Evolutionary conservation across 92 coral and sea anemone genomes (phyloP).

Genomic region (Palythoa heliodiscus): DNA sequence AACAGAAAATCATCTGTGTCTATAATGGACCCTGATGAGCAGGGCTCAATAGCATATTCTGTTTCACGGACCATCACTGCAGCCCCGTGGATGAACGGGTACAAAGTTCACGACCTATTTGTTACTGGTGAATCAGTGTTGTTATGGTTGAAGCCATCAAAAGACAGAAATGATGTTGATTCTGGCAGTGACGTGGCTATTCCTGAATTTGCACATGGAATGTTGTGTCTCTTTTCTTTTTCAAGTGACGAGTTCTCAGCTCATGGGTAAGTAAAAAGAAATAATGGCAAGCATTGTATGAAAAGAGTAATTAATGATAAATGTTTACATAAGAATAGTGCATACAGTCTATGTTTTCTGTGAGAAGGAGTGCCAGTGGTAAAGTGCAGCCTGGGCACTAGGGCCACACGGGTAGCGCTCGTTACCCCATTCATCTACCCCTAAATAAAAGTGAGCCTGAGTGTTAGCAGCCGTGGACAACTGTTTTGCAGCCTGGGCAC

Average conservation of each 20-base stretch:
- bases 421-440: too few species aligned
- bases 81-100: slow-evolving; percentile 19
- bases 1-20: slow-evolving; percentile 11
- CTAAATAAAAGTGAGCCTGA: too few species aligned
- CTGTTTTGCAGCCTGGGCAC: too few species aligned
- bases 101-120: slow-evolving; percentile 7
- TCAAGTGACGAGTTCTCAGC: slow-evolving; percentile 33
- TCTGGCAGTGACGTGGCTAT: neutral
- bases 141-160: slow-evolving; percentile 3
- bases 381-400: too few species aligned
- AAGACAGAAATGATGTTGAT: neutral
- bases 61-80: neutral
- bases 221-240: slow-evolving; percentile 40
- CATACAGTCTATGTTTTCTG: too few species aligned
- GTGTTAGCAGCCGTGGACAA: too few species aligned
- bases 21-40: neutral
- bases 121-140: slow-evolving; percentile 24
- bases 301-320: too few species aligned
- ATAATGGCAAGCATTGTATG: too few species aligned
- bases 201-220: slow-evolving; percentile 34
- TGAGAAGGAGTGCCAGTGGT: too few species aligned
- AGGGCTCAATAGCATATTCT: neutral
- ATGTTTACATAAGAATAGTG: too few species aligned
- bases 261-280: slow-evolving; percentile 33
- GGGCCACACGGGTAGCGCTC: too few species aligned